Conservation (phyloP, 2,113 vertebrate species). For the Corvus cornix region DNA sequence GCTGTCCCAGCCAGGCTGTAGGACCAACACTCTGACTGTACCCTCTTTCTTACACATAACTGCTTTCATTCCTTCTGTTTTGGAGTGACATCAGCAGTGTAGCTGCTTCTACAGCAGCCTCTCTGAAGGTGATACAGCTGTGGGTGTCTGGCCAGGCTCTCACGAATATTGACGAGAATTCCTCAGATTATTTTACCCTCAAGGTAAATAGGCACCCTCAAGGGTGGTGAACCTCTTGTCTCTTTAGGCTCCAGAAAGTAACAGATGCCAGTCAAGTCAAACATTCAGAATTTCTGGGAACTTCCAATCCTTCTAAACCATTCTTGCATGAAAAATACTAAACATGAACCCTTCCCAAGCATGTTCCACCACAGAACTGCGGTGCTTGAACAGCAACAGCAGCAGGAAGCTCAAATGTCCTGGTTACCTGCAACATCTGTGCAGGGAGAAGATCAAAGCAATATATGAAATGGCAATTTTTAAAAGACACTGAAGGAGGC, state of each 20-base stretch:
- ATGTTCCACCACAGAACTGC: not conserved
- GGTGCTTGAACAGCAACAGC: not conserved
- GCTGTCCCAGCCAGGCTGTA: not conserved
- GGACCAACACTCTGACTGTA: not conserved
- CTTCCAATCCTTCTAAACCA: not conserved
- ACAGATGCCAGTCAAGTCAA: not conserved
- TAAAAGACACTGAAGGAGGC: not conserved
- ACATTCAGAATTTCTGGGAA: not conserved
- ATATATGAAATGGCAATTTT: not conserved
- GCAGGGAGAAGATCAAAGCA: not conserved
- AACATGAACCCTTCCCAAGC: not conserved
- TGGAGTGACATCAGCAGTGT: not conserved
- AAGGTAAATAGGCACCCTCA: not conserved
- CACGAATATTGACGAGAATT: rapidly evolving
- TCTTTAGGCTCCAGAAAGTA: not conserved
- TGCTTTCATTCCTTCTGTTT: not conserved
- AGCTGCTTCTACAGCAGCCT: not conserved
- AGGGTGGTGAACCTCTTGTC: not conserved
- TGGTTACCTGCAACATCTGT: not conserved
- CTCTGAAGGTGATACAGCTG: not conserved
- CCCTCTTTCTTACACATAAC: not conserved
- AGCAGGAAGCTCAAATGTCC: not conserved
- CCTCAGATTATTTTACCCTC: not conserved
- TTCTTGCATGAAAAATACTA: not conserved
- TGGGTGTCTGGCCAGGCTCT: not conserved